These are phyloP conservation scores for Bedellia somnulentella DNA, from an alignment of 2,888 invertebrate genomes.

Conservation along the genomic window DNA sequence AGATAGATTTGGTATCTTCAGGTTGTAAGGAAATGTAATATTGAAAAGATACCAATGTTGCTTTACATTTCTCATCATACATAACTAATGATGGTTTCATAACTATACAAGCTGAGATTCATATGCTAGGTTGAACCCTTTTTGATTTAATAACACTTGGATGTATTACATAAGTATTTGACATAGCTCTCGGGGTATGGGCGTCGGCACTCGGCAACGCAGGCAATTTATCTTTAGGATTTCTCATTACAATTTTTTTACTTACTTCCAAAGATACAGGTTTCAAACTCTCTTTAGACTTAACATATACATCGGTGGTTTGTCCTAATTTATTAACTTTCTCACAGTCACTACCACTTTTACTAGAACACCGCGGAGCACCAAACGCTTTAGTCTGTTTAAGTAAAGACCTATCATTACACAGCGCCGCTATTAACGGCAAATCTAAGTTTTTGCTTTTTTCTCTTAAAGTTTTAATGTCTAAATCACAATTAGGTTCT, in stretches of 20 bases:
- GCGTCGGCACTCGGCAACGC: constrained; percentile 61
- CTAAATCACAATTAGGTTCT: constrained; percentile 58
- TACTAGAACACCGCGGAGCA: constrained; percentile 65
- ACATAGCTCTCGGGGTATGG: constrained; percentile 64
- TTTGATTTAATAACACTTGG: constrained; percentile 43
- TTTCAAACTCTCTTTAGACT: constrained; percentile 58
- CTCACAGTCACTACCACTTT: constrained; percentile 43
- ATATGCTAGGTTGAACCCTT: constrained; percentile 47
- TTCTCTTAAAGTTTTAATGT: constrained; percentile 82
- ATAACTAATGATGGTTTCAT: too few species aligned
- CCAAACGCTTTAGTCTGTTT: constrained; percentile 88
- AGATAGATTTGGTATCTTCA: too few species aligned
- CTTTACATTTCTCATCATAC: too few species aligned
- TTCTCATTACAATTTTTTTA: constrained; percentile 56
- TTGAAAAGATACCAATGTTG: too few species aligned
- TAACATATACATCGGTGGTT: constrained; percentile 50
- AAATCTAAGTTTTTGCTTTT: constrained; percentile 88
- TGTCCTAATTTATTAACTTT: constrained; percentile 29
- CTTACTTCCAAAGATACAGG: constrained; percentile 64
- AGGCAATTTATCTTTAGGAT: constrained; percentile 77
- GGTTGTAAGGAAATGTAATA: too few species aligned
- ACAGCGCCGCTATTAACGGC: constrained; percentile 89
- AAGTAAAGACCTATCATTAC: constrained; percentile 87
- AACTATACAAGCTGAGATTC: too few species aligned
- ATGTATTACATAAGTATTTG: constrained; percentile 71